Base-by-base conservation (phyloP, 2,888 invertebrate genomes). In the Harpalus rufipes region DNA sequence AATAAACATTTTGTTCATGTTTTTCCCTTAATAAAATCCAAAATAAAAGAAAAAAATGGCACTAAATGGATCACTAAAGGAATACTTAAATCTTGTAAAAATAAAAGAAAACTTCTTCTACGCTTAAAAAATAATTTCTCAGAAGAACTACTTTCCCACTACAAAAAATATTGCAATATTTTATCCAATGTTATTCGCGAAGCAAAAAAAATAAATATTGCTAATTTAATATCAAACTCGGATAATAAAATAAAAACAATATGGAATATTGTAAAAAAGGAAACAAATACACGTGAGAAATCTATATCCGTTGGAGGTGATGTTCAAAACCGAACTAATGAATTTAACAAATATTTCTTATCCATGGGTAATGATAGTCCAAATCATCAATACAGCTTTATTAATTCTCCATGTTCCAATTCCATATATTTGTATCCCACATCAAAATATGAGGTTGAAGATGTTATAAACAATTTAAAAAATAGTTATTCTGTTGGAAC, bases 161-260 rank as follows among this genome's bases (percentile, higher is more conserved):
- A 32, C 6, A 32, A 5, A 32, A 32, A 5, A 32, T 32, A 32
- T 32, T 32, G 32, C 6, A 32, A 32, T 32, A 32, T 32, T 4
- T 32, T 32, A 32, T 5, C 32, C 32, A 21, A 21, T 3, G 32
- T 61, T 61, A 21, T 61, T 2, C 16, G 18, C 10, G 61, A 61
- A 61, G 18, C 61, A 8, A 21, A 61, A 10, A 61, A 61, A 61
- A 8, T 18, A 18, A 61, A 10, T 6, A 10, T 61, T 10, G 18
- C 16, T 18, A 25, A 61, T 0, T 14, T 14, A n/a, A 59, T 61
- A 21, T 61, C 61, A 16, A 61, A 61, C 4, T 61, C 61, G 16
- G 61, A 16, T 7, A 61, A 61, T 16, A 61, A 61, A 61, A 16
- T 16, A 18, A 61, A 61, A 61, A 61, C 61, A 16, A 16, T 61